phyloP scores from a whole-genome alignment of 2,113 vertebrate species.

The Galbula dea region DNA sequence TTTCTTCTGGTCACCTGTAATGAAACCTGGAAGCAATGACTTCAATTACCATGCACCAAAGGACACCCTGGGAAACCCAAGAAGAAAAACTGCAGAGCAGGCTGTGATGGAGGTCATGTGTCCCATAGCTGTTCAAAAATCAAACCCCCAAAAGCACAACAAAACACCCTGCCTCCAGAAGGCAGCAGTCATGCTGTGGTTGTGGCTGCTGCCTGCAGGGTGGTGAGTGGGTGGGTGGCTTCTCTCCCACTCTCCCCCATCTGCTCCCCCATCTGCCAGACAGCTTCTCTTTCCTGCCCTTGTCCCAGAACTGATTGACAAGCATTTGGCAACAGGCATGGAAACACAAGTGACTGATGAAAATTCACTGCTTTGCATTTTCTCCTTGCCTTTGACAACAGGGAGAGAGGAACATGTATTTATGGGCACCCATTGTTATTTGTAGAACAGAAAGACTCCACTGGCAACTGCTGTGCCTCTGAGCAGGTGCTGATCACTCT shows the following conservation, averaged over 20 bases:
- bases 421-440: not conserved
- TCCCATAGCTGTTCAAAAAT: not conserved
- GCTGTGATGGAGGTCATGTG: not conserved
- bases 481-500: slow-evolving; percentile 11
- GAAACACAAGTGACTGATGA: not conserved
- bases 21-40: not conserved
- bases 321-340: not conserved
- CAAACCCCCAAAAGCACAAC: not conserved
- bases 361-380: not conserved
- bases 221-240: not conserved
- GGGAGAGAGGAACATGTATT: not conserved
- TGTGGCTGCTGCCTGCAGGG: not conserved
- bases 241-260: not conserved
- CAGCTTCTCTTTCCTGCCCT: not conserved
- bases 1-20: not conserved
- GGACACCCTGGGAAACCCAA: not conserved
- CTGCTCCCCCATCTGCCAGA: not conserved
- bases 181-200: not conserved
- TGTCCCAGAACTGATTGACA: not conserved
- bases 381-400: not conserved
- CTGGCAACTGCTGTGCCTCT: not conserved
- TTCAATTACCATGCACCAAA: not conserved
- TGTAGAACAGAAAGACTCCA: not conserved
- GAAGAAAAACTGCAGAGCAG: not conserved
- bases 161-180: not conserved